Evolutionary conservation across 2,888 invertebrate species (phyloP).

Genomic region (Galerucella calmariensis): DNA sequence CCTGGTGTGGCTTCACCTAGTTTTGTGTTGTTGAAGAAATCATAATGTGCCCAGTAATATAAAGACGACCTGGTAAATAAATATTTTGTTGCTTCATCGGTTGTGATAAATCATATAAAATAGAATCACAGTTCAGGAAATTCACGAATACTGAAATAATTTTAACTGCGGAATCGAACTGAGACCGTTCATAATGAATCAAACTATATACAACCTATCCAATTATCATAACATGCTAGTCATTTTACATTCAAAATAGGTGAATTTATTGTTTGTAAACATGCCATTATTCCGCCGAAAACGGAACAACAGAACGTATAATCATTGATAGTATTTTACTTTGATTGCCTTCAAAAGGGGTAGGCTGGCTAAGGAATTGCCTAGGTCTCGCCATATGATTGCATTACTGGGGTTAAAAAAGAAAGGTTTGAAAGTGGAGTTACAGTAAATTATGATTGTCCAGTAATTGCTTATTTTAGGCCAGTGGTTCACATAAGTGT

Average conservation of each 20-base stretch:
- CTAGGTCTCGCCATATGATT: neutral
- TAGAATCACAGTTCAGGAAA: neutral
- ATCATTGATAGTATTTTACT: conserved; percentile 24
- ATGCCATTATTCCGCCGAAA: conserved; percentile 10
- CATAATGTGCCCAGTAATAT: conserved; percentile 94
- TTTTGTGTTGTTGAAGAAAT: conserved; percentile 91
- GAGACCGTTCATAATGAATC: conserved; percentile 22
- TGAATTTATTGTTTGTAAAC: conserved; percentile 24
- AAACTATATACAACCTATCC: conserved; percentile 11
- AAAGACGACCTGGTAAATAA: conserved; percentile 75
- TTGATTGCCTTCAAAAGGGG: conserved; percentile 16
- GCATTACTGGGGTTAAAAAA: neutral
- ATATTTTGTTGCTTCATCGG: too few relatives aligned
- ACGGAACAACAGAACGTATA: conserved; percentile 20
- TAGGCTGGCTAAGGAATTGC: neutral
- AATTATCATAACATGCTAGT: conserved; percentile 28
- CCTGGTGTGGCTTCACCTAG: conserved; percentile 85
- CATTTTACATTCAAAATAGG: conserved; percentile 23
- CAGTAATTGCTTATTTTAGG: neutral
- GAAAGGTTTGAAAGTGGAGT: neutral
- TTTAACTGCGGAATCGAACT: neutral
- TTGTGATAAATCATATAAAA: neutral
- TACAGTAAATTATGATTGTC: neutral
- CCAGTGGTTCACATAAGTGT: neutral
- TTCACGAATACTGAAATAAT: neutral